These are phyloP conservation scores for Micropterix aruncella DNA, from an alignment of 2,888 invertebrate genomes.

Conservation along the genomic window DNA sequence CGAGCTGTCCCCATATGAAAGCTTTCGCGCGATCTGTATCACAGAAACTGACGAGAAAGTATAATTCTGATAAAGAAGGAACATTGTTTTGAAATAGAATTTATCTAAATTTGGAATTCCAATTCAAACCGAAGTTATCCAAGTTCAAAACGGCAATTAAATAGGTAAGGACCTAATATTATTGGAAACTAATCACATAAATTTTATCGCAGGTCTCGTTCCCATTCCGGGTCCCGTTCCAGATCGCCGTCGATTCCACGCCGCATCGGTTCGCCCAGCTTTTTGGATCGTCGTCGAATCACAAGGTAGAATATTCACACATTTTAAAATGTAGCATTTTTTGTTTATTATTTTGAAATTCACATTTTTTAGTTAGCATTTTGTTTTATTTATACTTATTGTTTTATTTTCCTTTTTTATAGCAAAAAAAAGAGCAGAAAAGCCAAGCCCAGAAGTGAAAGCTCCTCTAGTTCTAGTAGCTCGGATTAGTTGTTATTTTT, in stretches of 20 bases:
- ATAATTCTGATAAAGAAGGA: too few relatives aligned
- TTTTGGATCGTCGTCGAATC: conserved; percentile 83
- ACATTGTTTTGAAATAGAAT: too few relatives aligned
- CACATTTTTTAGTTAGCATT: conserved; percentile 3
- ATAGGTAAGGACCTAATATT: too few relatives aligned
- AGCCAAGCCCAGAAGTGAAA: conserved; percentile 26
- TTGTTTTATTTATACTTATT: too few relatives aligned
- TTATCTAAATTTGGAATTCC: too few relatives aligned
- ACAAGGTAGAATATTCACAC: conserved; percentile 85
- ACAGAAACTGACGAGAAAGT: too few relatives aligned
- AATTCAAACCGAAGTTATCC: too few relatives aligned
- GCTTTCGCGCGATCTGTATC: too few relatives aligned
- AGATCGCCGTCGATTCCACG: conserved; percentile 85
- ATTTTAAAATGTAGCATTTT: conserved; percentile 6
- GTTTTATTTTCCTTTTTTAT: conserved; percentile 27
- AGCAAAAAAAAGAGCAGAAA: conserved; percentile 39
- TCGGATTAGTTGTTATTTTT: conserved; percentile 10
- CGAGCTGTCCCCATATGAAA: too few relatives aligned
- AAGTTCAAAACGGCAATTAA: too few relatives aligned
- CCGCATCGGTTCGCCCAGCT: conserved; percentile 86
- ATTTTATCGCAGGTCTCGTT: conserved; percentile 17
- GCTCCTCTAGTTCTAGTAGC: conserved; percentile 7
- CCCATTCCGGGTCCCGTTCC: conserved; percentile 33
- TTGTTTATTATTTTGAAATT: conserved; percentile 8
- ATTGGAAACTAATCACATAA: too few relatives aligned